These are phyloP conservation scores for Acrossocheilus wenchowensis DNA, from an alignment of 2,797 vertebrate species.

Conservation along the genomic window DNA sequence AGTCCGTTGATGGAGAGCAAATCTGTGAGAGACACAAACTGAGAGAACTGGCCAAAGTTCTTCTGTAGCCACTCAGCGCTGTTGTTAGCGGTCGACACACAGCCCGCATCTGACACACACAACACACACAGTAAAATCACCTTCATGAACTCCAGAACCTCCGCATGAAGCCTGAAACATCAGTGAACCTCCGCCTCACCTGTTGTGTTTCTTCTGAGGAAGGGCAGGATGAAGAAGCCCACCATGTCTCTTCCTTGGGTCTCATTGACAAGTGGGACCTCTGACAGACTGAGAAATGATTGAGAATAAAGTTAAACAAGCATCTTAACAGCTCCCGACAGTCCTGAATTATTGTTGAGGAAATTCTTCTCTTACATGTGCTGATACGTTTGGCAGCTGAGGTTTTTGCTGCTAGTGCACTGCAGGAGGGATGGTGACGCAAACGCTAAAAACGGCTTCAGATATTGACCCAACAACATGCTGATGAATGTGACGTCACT, in stretches of 20 bases:
- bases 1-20: no score
- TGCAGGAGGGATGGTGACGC: slow-evolving; percentile 25
- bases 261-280: neutral
- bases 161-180: neutral
- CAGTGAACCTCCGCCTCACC: slow-evolving; percentile 19
- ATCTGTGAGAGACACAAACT: no score
- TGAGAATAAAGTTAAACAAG: neutral
- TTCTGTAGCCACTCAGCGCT: no score
- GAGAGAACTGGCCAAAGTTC: no score
- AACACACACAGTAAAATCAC: no score
- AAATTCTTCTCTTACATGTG: slow-evolving; percentile 49
- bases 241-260: neutral
- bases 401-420: slow-evolving; percentile 52
- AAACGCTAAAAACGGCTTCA: slow-evolving; percentile 36
- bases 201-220: slow-evolving; percentile 43
- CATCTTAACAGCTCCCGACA: neutral
- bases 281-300: slow-evolving; percentile 15
- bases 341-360: neutral
- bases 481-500: slow-evolving; percentile 10
- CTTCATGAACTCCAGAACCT: no score
- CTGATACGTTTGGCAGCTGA: slow-evolving; percentile 56
- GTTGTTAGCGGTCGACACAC: no score
- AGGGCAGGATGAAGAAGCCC: slow-evolving; percentile 43
- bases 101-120: no score
- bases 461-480: neutral